Base-by-base conservation (phyloP, 2,888 invertebrate species). In the Zeuzera pyrina region DNA sequence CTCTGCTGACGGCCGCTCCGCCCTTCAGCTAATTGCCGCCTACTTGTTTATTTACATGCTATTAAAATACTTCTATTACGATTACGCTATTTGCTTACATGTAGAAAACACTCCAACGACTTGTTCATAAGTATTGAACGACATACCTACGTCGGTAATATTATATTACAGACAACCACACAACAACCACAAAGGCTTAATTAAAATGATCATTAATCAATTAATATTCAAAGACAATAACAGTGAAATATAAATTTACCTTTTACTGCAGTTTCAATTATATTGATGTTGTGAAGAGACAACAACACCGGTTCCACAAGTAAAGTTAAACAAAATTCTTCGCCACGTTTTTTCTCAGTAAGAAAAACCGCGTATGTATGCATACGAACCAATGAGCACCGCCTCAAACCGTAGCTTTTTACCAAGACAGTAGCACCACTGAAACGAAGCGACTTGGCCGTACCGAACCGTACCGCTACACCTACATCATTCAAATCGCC, bases 181-280 rank as follows among this genome's bases (percentile, higher is more conserved):
- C n/a, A n/a, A n/a, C n/a, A n/a, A n/a, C n/a, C n/a, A n/a, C n/a
- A n/a, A n/a, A n/a, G n/a, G n/a, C n/a, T n/a, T n/a, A n/a, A n/a
- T n/a, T n/a, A n/a, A n/a, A n/a, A n/a, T n/a, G n/a, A n/a, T n/a
- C n/a, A n/a, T n/a, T n/a, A n/a, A n/a, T n/a, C n/a, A n/a, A n/a
- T n/a, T n/a, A n/a, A n/a, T n/a, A n/a, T n/a, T n/a, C n/a, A n/a
- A n/a, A n/a, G n/a, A n/a, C n/a, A 6, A 19, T 19, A 19, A 6
- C 5, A 19, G 5, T 19, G 19, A 23, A 31, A 35, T 10, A 33
- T 30, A 29, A 15, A 35, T 59, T 59, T 62, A 78, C 79, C 79
- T 76, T 77, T 76, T 28, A 72, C 57, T 30, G 69, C 70, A 12
- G 77, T 69, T 47, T 79, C 77, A 29, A 79, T 70, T 29, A 70